Conservation (phyloP, 2,888 invertebrate genomes). For the Leptinotarsa peninsularis region DNA sequence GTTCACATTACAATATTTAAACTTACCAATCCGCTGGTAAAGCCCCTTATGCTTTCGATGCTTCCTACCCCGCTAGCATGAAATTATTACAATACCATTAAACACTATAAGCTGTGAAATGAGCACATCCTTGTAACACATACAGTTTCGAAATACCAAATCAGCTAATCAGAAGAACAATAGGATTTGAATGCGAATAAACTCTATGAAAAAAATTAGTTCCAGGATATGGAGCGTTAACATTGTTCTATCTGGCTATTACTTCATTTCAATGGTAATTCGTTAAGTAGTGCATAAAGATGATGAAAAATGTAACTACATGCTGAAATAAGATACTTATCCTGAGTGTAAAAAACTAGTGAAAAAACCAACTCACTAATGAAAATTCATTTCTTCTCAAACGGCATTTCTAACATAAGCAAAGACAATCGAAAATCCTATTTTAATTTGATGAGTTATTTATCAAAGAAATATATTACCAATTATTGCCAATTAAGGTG, state of each 20-base stretch:
- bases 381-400: too few species aligned
- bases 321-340: too few species aligned
- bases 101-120: neutral
- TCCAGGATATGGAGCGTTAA: constrained; percentile 30
- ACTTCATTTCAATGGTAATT: neutral
- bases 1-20: neutral
- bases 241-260: constrained; percentile 17
- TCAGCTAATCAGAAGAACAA: constrained; percentile 30
- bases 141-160: constrained; percentile 10
- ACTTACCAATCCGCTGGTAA: constrained; percentile 84
- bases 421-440: too few species aligned
- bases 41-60: constrained; percentile 79
- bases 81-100: constrained; percentile 61
- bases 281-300: neutral
- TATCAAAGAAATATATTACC: too few species aligned
- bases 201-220: constrained; percentile 27
- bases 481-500: neutral
- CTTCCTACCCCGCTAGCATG: constrained; percentile 79
- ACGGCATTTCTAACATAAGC: too few species aligned
- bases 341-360: too few species aligned
- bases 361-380: too few species aligned
- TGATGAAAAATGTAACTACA: neutral
- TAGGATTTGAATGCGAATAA: constrained; percentile 21
- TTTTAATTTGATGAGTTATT: too few species aligned
- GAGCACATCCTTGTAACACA: constrained; percentile 9